Percentiles rank a stretch among this genome's conserved stretches.
Conservation (phyloP, 1,140 invertebrate species). For the Heliconius himera region DNA sequence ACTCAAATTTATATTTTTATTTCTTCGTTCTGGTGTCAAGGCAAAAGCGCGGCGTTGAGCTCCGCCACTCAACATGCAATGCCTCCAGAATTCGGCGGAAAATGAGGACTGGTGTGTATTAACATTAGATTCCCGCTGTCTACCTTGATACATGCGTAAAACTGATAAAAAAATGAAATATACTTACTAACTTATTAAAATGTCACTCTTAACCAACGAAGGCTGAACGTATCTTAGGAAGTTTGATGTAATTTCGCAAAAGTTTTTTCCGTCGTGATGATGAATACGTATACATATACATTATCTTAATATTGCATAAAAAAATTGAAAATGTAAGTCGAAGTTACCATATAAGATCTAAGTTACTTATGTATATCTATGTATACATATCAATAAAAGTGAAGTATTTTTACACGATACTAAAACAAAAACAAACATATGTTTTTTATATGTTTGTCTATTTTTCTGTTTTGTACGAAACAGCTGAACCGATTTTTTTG, state of each 20-base stretch:
- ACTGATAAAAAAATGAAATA: background rate
- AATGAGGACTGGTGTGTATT: too few relatives aligned
- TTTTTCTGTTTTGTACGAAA: too few relatives aligned
- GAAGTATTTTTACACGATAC: too few relatives aligned
- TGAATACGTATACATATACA: constrained; percentile 21
- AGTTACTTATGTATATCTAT: too few relatives aligned
- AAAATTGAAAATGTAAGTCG: background rate
- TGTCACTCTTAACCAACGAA: background rate
- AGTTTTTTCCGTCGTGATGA: background rate
- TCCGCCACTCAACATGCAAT: background rate
- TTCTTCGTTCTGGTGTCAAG: background rate
- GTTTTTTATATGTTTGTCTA: too few relatives aligned
- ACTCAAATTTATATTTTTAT: too few relatives aligned
- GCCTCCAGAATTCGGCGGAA: too few relatives aligned
- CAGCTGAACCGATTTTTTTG: too few relatives aligned
- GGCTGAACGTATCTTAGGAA: background rate
- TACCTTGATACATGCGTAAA: too few relatives aligned
- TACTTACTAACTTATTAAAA: background rate
- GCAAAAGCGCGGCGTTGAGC: background rate
- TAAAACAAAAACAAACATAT: too few relatives aligned
- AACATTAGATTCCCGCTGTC: too few relatives aligned
- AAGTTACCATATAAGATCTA: background rate
- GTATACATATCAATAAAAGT: too few relatives aligned
- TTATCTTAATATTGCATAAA: constrained; percentile 15
- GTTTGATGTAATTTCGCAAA: constrained; percentile 2